phyloP scores from a whole-genome alignment of 2,888 invertebrate species.

The Sycophila texana region DNA sequence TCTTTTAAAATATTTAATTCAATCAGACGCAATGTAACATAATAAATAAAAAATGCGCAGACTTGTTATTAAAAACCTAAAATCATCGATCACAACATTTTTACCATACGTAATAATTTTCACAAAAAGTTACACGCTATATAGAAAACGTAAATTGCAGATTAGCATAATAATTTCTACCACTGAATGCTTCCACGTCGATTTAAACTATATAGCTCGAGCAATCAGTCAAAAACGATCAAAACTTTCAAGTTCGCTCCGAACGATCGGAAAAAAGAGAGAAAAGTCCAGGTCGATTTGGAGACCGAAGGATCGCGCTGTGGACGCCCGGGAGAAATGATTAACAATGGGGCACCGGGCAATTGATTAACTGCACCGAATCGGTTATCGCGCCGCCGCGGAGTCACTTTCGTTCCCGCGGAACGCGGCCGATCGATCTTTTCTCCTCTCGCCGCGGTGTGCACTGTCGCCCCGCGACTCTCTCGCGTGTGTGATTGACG shows the following conservation, averaged over 20 bases:
- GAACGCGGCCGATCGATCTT: slow-evolving; percentile 37
- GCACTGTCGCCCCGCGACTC: neutral
- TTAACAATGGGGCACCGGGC: slow-evolving; percentile 10
- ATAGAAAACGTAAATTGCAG: neutral
- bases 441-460: slow-evolving; percentile 29
- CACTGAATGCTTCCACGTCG: neutral
- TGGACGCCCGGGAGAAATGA: neutral
- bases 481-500: slow-evolving; percentile 34
- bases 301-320: neutral
- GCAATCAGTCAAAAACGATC: neutral
- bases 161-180: neutral
- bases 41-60: no score
- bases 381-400: neutral
- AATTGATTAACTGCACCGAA: slow-evolving; percentile 47
- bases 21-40: no score
- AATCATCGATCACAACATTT: no score
- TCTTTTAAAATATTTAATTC: no score
- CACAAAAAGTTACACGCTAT: no score
- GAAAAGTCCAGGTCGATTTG: neutral
- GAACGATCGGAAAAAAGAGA: neutral
- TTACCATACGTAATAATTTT: no score
- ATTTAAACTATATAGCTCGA: neutral
- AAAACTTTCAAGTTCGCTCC: neutral
- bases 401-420: slow-evolving; percentile 36
- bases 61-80: no score